These are phyloP conservation scores for Araneus ventricosus DNA, from an alignment of 1,140 invertebrate genomes.

Conservation along the genomic window DNA sequence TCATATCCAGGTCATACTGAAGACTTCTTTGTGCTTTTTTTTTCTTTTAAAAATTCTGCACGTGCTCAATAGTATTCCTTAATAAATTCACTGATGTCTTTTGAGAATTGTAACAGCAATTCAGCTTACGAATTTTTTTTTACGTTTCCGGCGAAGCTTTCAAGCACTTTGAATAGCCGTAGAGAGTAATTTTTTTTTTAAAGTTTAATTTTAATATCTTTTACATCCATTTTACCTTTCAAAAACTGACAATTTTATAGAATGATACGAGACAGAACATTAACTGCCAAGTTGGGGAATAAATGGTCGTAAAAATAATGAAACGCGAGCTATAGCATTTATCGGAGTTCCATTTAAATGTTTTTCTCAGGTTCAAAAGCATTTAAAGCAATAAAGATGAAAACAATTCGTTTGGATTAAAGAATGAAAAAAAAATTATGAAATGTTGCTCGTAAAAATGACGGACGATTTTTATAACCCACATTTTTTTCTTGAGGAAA, in stretches of 20 bases:
- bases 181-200: not conserved
- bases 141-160: not conserved
- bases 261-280: not conserved
- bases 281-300: not conserved
- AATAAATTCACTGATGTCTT: not conserved
- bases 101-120: not conserved
- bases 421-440: not conserved
- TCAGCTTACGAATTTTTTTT: not conserved
- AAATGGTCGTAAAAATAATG: not conserved
- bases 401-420: slow-evolving; percentile 1
- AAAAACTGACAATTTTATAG: not conserved
- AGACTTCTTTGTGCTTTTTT: not conserved
- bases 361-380: not conserved
- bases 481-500: not conserved
- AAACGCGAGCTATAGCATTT: not conserved
- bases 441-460: not conserved
- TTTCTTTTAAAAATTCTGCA: not conserved
- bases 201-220: not conserved
- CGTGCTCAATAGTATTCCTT: not conserved
- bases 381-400: not conserved
- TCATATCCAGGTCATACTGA: not conserved
- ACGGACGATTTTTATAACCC: not conserved
- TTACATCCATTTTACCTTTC: not conserved
- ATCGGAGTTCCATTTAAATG: not conserved
- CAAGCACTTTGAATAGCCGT: not conserved